Base-by-base conservation (phyloP, 1,140 invertebrate genomes). In the Drosophila lowei region DNA sequence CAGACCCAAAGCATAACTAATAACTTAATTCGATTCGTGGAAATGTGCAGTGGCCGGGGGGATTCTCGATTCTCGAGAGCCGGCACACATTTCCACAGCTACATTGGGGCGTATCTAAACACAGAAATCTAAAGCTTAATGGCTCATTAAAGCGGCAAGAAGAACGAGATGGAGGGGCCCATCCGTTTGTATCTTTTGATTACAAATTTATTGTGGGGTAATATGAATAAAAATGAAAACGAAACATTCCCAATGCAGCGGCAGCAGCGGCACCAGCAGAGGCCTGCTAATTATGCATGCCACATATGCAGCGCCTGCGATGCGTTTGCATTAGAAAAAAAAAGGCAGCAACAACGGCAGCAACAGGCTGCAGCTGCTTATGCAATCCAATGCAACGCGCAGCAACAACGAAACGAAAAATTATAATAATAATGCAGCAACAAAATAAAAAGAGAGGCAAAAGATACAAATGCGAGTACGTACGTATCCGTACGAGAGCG, bases 11-110 rank as follows among this genome's bases (percentile, higher is more conserved):
- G 74, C 81, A 79, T 86, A 55, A 67, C 81, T 86, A 86, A 86
- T 88, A 89, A 88, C 83, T 86, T 86, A 88, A 86, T 86, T 88
- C 83, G 83, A 73, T 88, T 77, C 80, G 77, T 80, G 83, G 81
- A 86, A 86, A 78, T 68, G 66, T 50, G 6, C 63, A 25, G 67
- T 43, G 66, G 30, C 2, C 0, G 8, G 1, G 28, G 3, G 49
- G 18, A 18, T 1, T 18, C n/a, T n/a, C n/a, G n/a, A 57, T 77
- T 62, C 71, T 77, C 77, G 41, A 63, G 48, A 23, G 41, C 60
- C 42, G 18, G 25, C 54, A 42, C 38, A 34, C 30, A 34, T 34
- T 34, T 9, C n/a, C 76, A 62, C 21, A 23, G 21, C 21, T 4
- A 63, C 75, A 59, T 73, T 85, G 54, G 72, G 72, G 72, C 83